phyloP scores from a whole-genome alignment of 2,113 vertebrate species.

The Pseudonaja textilis region DNA sequence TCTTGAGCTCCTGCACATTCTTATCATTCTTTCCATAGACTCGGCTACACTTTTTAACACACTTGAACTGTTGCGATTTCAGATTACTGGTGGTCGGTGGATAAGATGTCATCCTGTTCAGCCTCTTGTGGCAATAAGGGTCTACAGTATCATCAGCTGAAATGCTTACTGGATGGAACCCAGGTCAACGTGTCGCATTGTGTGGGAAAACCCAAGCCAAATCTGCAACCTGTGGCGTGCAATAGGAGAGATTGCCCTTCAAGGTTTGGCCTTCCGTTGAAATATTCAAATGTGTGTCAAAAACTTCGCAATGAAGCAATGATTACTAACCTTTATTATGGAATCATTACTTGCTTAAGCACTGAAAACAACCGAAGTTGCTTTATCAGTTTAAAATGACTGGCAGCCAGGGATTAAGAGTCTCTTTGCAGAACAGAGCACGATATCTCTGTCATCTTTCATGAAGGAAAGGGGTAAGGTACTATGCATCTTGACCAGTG shows the following conservation, averaged over 20 bases:
- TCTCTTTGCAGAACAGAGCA: neutral
- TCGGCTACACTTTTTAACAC: neutral
- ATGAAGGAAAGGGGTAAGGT: neutral
- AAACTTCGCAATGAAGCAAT: neutral
- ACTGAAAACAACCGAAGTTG: neutral
- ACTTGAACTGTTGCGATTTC: constrained; percentile 25
- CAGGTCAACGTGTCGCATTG: constrained; percentile 72
- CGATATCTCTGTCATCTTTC: neutral
- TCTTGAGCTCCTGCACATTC: neutral
- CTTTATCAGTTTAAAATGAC: neutral
- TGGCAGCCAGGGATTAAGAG: neutral
- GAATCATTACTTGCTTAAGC: neutral
- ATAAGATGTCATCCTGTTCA: constrained; percentile 70
- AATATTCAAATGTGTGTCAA: neutral
- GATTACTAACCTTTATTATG: neutral
- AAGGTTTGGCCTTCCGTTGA: constrained; percentile 69
- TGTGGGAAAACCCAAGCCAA: constrained; percentile 68
- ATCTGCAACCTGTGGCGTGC: constrained; percentile 70
- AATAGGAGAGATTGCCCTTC: constrained; percentile 83
- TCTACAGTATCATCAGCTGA: constrained; percentile 70
- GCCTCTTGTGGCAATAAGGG: constrained; percentile 77
- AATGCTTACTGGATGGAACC: constrained; percentile 68
- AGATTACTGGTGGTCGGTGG: constrained; percentile 75
- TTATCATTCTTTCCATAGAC: neutral
- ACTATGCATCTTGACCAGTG: neutral